These are phyloP conservation scores for Trinorchestia longiramus DNA, from an alignment of 1,140 invertebrate genomes.

Conservation along the genomic window DNA sequence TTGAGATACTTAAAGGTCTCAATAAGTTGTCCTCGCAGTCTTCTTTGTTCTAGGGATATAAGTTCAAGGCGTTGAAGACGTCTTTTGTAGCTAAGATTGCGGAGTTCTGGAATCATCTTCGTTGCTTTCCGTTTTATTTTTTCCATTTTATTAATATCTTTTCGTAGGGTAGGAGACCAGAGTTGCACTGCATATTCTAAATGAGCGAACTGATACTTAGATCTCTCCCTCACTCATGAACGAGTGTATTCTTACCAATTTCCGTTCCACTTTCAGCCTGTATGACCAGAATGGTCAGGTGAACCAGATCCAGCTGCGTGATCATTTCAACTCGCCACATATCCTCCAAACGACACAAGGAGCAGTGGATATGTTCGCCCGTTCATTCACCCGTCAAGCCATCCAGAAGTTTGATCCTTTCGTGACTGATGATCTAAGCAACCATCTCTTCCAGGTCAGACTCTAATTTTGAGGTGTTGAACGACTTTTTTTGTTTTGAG, in stretches of 20 bases:
- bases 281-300: not conserved
- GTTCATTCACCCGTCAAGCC: constrained; percentile 45
- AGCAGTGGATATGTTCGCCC: constrained; percentile 25
- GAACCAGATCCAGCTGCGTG: constrained; percentile 30
- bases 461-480: not conserved
- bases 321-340: constrained; percentile 57
- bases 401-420: constrained; percentile 55
- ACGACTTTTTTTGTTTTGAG: not conserved
- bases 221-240: not conserved
- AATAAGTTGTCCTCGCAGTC: too few species aligned
- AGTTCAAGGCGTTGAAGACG: too few species aligned
- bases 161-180: too few species aligned
- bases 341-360: constrained; percentile 12
- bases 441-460: constrained; percentile 55
- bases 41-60: too few species aligned
- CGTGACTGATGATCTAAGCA: constrained; percentile 51
- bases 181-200: too few species aligned
- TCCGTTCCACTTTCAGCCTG: not conserved
- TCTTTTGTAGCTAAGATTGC: too few species aligned
- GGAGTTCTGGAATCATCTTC: too few species aligned
- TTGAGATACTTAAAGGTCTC: too few species aligned
- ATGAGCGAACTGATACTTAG: too few species aligned
- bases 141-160: too few species aligned
- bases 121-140: too few species aligned
- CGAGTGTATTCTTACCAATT: not conserved